Conservation (phyloP, 2,113 vertebrate genomes). For the Cyanoderma ruficeps region DNA sequence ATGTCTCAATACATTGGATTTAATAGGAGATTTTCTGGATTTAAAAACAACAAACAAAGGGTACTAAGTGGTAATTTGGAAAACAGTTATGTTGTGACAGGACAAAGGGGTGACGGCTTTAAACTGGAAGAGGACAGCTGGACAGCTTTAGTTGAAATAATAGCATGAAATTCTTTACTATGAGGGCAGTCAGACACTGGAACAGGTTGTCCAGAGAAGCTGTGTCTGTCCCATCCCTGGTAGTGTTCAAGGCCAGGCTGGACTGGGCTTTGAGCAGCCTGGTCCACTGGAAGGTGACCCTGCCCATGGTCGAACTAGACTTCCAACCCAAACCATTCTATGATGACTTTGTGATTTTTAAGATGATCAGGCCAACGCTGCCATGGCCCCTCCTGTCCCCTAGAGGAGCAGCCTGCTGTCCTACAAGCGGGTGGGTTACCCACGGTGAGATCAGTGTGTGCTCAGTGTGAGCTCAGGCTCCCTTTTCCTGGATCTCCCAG, state of each 20-base stretch:
- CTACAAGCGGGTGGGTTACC: fast-evolving
- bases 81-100: background rate
- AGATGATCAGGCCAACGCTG: background rate
- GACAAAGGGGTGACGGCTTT: background rate
- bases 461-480: background rate
- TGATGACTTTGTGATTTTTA: background rate
- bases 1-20: background rate
- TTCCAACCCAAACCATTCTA: background rate
- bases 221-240: background rate
- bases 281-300: too few relatives aligned
- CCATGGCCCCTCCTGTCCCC: fast-evolving
- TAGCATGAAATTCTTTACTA: background rate
- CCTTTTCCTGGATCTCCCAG: background rate
- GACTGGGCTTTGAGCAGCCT: background rate
- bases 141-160: background rate
- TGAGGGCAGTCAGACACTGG: background rate
- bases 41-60: background rate
- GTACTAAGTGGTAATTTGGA: background rate
- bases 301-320: background rate
- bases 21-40: background rate
- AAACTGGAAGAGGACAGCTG: background rate
- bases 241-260: background rate
- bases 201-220: background rate
- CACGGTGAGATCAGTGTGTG: fast-evolving
- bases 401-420: too few relatives aligned